Percentiles rank a stretch among this genome's conserved stretches.
These are phyloP conservation scores for Pammene aurita DNA, from an alignment of 2,888 invertebrate species.

Conservation along the genomic window DNA sequence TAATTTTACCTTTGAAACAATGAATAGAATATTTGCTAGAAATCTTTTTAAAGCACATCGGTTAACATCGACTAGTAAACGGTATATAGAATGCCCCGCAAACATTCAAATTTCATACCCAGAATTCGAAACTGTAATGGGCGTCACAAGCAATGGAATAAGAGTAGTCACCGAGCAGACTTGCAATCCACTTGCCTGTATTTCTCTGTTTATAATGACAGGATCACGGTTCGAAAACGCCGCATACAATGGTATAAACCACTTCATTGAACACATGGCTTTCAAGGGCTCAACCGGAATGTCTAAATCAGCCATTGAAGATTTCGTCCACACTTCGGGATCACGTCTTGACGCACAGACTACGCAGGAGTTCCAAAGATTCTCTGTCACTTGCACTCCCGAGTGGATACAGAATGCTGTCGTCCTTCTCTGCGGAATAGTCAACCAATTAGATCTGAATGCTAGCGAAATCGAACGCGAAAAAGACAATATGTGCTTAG, in stretches of 20 bases:
- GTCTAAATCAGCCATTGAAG: constrained; percentile 49
- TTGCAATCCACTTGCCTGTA: constrained; percentile 53
- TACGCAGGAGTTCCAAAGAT: constrained; percentile 62
- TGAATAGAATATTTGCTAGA: background rate
- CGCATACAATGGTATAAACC: constrained; percentile 64
- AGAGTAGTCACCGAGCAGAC: constrained; percentile 60
- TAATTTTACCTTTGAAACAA: background rate
- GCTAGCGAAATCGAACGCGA: constrained; percentile 56
- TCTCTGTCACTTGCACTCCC: constrained; percentile 52
- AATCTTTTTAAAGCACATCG: constrained; percentile 6
- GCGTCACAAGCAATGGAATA: constrained; percentile 60
- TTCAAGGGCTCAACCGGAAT: constrained; percentile 59
- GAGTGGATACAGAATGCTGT: constrained; percentile 47
- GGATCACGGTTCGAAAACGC: constrained; percentile 65
- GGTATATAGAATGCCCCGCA: background rate
- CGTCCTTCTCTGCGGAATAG: constrained; percentile 52
- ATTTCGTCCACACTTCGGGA: constrained; percentile 46
- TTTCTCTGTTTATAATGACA: constrained; percentile 59
- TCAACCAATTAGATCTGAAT: constrained; percentile 55
- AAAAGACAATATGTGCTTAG: constrained; percentile 57
- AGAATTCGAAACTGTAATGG: constrained; percentile 42
- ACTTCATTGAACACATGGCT: constrained; percentile 70
- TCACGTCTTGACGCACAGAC: constrained; percentile 59
- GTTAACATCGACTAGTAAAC: background rate
- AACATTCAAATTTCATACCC: too few species aligned